Base-by-base conservation (phyloP, 2,888 invertebrate genomes). In the Athrips mouffetella region DNA sequence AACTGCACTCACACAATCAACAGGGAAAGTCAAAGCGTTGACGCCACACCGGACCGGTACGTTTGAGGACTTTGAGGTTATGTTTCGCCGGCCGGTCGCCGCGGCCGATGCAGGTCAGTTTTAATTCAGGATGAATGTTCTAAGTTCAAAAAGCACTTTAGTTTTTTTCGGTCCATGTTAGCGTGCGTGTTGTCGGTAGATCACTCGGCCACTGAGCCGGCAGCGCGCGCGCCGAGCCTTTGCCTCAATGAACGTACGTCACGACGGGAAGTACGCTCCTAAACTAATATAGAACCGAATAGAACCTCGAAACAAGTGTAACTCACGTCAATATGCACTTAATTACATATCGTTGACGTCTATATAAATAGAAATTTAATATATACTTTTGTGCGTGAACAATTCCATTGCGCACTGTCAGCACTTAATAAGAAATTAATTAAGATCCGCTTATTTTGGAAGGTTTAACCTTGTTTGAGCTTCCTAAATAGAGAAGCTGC, bases 161-260 rank as follows among this genome's bases (percentile, higher is more conserved):
- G 18, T 31, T 15, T 45, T 48, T 42, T 67, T 72, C 68, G 72
- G 72, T 65, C 69, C 74, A 76, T 79, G 55, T 52, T 62, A 48
- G 71, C 69, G 77, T 76, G 86, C 88, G 88, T 88, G 84, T 87
- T 78, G 75, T 73, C 83, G 62, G 82, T 88, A 85, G 87, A 80
- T 80, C 85, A 87, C 85, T 71, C 73, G 58, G 73, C 70, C 80
- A 88, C 88, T 88, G 88, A 87, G 81, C 77, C 57, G 64, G 47
- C 74, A 73, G 80, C 62, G 58, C 60, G 77, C 82, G 76, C 74
- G 70, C 70, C 62, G 65, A 70, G 75, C 63, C 80, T 80, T 75
- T 72, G 76, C 65, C 76, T 87, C 75, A 84, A 85, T 84, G 82
- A 67, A 73, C 61, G 76, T 61, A 76, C 88, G 88, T 88, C 87